phyloP scores from a whole-genome alignment of 2,113 vertebrate genomes.

The Aptenodytes forsteri region DNA sequence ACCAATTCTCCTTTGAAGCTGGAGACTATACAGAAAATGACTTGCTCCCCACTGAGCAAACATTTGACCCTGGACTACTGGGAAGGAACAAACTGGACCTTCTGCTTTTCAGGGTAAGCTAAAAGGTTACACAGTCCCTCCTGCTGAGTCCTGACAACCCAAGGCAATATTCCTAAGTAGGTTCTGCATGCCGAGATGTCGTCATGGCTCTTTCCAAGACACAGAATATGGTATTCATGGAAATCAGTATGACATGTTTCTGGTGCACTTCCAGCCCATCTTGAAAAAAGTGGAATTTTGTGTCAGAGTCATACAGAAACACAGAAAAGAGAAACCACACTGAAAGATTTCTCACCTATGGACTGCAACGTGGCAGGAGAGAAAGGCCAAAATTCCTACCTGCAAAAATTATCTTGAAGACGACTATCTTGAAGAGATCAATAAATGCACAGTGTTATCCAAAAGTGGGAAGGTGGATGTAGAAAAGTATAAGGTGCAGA shows the following conservation, averaged over 20 bases:
- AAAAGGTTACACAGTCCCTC: constrained; percentile 31
- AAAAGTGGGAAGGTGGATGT: not conserved
- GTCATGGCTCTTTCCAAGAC: constrained; percentile 1
- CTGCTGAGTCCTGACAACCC: constrained; percentile 19
- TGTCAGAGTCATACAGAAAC: not conserved
- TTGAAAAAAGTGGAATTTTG: not conserved
- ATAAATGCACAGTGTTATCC: not conserved
- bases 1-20: constrained; percentile 44
- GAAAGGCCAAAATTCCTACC: not conserved
- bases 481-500: not conserved
- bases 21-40: constrained; percentile 6
- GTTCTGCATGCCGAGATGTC: not conserved
- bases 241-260: not conserved
- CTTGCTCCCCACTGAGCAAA: constrained; percentile 28
- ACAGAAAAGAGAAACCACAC: not conserved
- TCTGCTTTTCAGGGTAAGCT: constrained; percentile 52
- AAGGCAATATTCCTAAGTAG: constrained; percentile 41
- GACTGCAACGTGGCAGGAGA: not conserved
- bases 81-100: constrained; percentile 49
- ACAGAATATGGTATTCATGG: not conserved
- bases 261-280: not conserved
- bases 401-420: not conserved
- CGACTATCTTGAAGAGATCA: not conserved
- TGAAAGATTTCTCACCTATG: not conserved
- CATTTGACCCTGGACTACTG: constrained; percentile 44